Evolutionary conservation across 2,888 invertebrate genomes (phyloP).

Genomic region (Eueremaeus valkanovi): DNA sequence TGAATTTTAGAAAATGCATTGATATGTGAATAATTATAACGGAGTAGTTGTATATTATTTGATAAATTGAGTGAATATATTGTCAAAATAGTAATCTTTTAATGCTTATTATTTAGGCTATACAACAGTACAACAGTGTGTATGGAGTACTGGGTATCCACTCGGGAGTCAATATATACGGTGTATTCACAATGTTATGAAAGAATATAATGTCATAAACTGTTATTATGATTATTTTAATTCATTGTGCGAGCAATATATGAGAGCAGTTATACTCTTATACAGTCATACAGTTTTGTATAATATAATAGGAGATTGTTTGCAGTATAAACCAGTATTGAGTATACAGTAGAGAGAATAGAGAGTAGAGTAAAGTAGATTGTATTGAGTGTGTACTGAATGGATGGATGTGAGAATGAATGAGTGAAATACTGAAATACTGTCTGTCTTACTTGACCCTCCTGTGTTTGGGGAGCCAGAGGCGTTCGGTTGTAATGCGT

Average conservation of each 20-base stretch:
- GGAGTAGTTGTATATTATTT: neutral
- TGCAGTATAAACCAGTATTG: too few relatives aligned
- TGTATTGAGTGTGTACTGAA: neutral
- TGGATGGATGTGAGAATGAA: neutral
- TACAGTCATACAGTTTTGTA: too few relatives aligned
- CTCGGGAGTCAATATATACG: conserved; percentile 14
- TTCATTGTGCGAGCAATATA: neutral
- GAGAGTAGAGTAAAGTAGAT: neutral
- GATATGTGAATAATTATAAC: neutral
- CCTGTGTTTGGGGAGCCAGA: conserved; percentile 27
- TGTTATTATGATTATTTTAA: conserved; percentile 12
- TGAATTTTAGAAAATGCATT: neutral
- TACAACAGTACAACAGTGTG: neutral
- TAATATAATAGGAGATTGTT: too few relatives aligned
- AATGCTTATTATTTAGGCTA: conserved; percentile 18
- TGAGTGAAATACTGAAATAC: conserved; percentile 13
- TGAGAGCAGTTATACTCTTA: neutral
- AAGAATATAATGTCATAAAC: conserved; percentile 16
- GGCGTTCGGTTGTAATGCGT: conserved; percentile 20
- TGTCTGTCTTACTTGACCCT: conserved; percentile 34
- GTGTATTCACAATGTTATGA: neutral
- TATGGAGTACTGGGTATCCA: neutral
- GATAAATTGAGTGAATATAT: conserved; percentile 19
- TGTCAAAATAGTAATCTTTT: conserved; percentile 27
- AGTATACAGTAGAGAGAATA: too few relatives aligned